Conservation (phyloP, 2,888 invertebrate genomes). For the Acanthoscelides obtectus region DNA sequence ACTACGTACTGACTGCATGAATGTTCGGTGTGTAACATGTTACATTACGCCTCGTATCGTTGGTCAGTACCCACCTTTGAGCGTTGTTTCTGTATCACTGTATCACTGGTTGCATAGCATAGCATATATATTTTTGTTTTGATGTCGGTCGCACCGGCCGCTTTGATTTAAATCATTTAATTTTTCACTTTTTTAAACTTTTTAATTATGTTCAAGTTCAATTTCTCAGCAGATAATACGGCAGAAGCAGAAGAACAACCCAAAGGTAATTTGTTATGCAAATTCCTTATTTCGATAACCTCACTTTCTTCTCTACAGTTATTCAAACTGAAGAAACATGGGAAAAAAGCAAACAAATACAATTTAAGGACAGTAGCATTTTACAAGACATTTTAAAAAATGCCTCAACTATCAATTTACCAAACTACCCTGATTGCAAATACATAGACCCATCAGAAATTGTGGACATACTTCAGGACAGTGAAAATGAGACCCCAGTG, state of each 20-base stretch:
- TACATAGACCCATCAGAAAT: slow-evolving; percentile 48
- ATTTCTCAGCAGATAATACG: slow-evolving; percentile 20
- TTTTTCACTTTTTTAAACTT: too few species aligned
- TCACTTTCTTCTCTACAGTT: background rate
- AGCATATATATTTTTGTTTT: too few species aligned
- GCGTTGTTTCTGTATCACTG: too few species aligned
- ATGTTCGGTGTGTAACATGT: too few species aligned
- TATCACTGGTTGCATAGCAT: too few species aligned
- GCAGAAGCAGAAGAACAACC: slow-evolving; percentile 9
- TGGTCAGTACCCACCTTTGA: too few species aligned
- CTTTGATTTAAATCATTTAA: too few species aligned
- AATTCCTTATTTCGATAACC: background rate
- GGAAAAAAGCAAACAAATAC: slow-evolving; percentile 21
- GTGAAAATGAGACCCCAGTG: slow-evolving; percentile 38
- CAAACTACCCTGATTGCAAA: slow-evolving; percentile 44
- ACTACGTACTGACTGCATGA: too few species aligned
- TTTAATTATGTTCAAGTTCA: slow-evolving; percentile 33
- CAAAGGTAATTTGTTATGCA: slow-evolving; percentile 17
- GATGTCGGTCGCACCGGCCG: too few species aligned
- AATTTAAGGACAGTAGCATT: slow-evolving; percentile 11
- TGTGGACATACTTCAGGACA: slow-evolving; percentile 21
- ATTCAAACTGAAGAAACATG: slow-evolving; percentile 3
- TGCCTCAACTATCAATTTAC: slow-evolving; percentile 13
- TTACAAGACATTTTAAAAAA: slow-evolving; percentile 18
- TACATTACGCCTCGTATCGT: too few species aligned